Base-by-base conservation (phyloP, 1,140 invertebrate species). In the Dendrolimus punctatus region DNA sequence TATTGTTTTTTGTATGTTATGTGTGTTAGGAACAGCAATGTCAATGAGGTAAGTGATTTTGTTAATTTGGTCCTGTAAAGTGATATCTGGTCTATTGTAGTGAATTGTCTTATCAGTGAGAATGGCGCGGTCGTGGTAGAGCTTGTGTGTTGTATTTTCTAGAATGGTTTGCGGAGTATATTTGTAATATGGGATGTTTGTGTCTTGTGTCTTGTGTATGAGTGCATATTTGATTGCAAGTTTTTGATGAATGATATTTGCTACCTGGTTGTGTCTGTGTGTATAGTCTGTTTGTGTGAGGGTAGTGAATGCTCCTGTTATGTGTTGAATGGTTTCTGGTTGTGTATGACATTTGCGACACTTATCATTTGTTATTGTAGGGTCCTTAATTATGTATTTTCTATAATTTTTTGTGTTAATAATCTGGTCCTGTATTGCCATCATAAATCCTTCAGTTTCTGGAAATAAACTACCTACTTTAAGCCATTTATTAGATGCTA, bases 391-490 rank as follows among this genome's bases (percentile, higher is more conserved):
- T 7, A 68, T 64, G 40, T 61, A 40, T 64, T 68, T 70, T 54
- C 46, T 57, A 39, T 66, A 66, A 40, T 65, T 63, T 60, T 38
- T 58, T 3, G 66, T 74, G 8, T 60, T 53, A 3, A 70, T 57
- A 0, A 70, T 56, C 39, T 72, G 64, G 40, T 75, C 72, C 42
- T 75, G 72, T 9, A 75, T 71, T 2, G 69, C 62, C 37, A 64
- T 46, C 7, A 73, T 53, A 36, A 70, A 72, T 10, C 64, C 57
- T 43, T 73, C 66, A 23, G 23, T 23, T 23, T 23, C 23, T 23
- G 23, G 23, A 23, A 23, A 23, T 23, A 23, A 23, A 23, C 23
- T 23, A 23, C 23, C 23, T 23, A 23, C 23, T 23, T 23, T 23
- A 23, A 23, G 23, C 23, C 23, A 23, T 23, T 23, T 23, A 23